Conservation (phyloP, 2,797 vertebrate species). For the Yasuhikotakia modesta region DNA sequence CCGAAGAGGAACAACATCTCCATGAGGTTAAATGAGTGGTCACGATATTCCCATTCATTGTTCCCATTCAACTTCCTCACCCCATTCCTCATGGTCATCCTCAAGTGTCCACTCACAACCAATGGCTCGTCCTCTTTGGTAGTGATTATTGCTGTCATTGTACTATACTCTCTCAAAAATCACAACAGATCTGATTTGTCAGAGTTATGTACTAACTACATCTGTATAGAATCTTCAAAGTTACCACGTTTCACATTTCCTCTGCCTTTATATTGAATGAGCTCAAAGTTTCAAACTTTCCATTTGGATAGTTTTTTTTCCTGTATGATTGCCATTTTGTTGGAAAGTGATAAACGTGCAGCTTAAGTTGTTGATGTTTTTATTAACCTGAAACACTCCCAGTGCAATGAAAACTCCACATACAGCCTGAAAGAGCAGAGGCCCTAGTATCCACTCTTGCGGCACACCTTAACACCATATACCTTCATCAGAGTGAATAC, state of each 20-base stretch:
- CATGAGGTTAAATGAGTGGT: constrained; percentile 67
- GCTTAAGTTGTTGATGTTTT: constrained; percentile 80
- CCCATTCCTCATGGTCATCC: constrained; percentile 41
- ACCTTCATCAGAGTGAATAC: constrained; percentile 67
- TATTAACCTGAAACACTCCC: constrained; percentile 64
- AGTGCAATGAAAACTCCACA: constrained; percentile 89
- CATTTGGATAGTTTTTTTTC: constrained; percentile 26
- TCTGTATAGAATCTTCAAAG: constrained; percentile 80
- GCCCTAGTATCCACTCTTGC: constrained; percentile 67
- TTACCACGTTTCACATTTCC: constrained; percentile 82
- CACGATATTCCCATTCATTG: constrained; percentile 66
- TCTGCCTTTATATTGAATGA: constrained; percentile 80
- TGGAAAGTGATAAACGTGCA: constrained; percentile 78
- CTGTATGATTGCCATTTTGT: constrained; percentile 63
- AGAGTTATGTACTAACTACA: constrained; percentile 86
- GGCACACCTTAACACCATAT: constrained; percentile 33
- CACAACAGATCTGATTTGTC: constrained; percentile 76
- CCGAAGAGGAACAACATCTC: constrained; percentile 75
- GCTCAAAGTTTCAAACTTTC: constrained; percentile 72
- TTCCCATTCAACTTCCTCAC: constrained; percentile 49
- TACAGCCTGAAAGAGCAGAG: constrained; percentile 90
- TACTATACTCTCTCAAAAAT: constrained; percentile 80
- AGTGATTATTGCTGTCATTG: constrained; percentile 82
- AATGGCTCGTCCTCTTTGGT: constrained; percentile 76
- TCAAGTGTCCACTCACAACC: constrained; percentile 55